Base-by-base conservation (phyloP, 2,797 vertebrate species). In the Acrossocheilus fasciatus region DNA sequence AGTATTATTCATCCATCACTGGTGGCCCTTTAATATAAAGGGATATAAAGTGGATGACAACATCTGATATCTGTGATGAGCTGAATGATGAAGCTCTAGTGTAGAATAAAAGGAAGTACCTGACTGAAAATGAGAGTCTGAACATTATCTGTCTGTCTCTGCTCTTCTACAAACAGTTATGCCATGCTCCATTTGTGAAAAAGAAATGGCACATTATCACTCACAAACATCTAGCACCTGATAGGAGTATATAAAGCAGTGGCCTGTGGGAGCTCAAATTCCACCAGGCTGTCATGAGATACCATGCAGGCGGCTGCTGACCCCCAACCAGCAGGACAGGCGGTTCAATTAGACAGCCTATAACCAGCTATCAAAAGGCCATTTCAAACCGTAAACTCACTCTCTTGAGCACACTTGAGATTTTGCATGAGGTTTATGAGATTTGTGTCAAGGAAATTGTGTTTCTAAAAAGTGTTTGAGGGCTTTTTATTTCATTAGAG, bases 1-100 rank as follows among this genome's bases (percentile, higher is more conserved):
- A 92, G 94, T 94, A 92, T 92, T 90, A 92, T 93, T 91, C 87
- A 88, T 85, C 91, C 94, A 92, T 95, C 92, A 70, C 90, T 94
- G 91, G 92, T 92, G 89, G 90, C 92, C 87, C 91, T 89, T 30
- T 30, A 30, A 30, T 86, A 87, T 86, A 86, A 30, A 30, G 30
- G 69, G 89, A 90, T 91, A 91, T 43, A 12, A 59, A 47, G 74
- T 47, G 84, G 81, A 89, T 50, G 85, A 90, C 73, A 86, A 34
- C 20, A 70, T 87, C 85, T 80, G 86, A 52, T 41, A 78, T 23
- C 74, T 30, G 84, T 90, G 47, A 52, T 84, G 86, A 88, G 45
- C 23, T 72, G 89, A 88, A 90, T 78, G 64, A 66, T 84, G 45
- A 81, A 54, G 84, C 57, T 66, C 30, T 76, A 30, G 14, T 12